Evolutionary conservation across 2,888 invertebrate species (phyloP).

Genomic region (Acanthacorydalis orientalis): DNA sequence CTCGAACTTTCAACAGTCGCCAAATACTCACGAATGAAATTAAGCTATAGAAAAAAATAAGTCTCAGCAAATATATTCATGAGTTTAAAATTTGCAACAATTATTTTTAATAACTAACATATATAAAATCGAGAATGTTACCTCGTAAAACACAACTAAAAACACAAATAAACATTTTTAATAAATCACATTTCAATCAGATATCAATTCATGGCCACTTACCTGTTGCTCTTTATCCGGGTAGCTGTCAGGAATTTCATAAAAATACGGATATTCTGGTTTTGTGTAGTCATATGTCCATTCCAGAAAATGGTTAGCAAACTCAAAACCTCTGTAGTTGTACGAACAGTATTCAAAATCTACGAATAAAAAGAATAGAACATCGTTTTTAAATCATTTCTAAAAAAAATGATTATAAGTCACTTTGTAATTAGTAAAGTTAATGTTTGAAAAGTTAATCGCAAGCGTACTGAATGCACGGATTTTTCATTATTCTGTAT

Average conservation of each 20-base stretch:
- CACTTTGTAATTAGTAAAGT: no score
- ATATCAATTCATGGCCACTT: conserved; percentile 14
- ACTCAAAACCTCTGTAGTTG: conserved; percentile 82
- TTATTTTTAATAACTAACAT: not conserved
- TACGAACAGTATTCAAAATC: conserved; percentile 95
- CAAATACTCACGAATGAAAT: conserved; percentile 41
- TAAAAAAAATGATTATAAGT: not conserved
- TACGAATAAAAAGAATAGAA: conserved; percentile 20
- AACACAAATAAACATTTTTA: not conserved
- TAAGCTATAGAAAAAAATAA: conserved; percentile 20
- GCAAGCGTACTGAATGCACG: no score
- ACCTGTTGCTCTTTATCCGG: conserved; percentile 72
- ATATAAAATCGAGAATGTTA: no score
- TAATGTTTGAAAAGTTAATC: no score
- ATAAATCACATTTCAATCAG: conserved; percentile 3
- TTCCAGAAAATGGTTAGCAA: conserved; percentile 89
- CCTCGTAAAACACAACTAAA: no score
- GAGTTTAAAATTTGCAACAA: conserved; percentile 8
- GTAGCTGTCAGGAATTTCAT: conserved; percentile 45
- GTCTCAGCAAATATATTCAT: no score
- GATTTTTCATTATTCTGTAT: not conserved
- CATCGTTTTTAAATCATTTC: not conserved
- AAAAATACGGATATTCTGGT: conserved; percentile 59
- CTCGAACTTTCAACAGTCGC: conserved; percentile 20
- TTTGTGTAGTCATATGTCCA: conserved; percentile 82